Evolutionary conservation across 2,797 vertebrate genomes (phyloP).

Genomic region (Acipenser oxyrinchus): DNA sequence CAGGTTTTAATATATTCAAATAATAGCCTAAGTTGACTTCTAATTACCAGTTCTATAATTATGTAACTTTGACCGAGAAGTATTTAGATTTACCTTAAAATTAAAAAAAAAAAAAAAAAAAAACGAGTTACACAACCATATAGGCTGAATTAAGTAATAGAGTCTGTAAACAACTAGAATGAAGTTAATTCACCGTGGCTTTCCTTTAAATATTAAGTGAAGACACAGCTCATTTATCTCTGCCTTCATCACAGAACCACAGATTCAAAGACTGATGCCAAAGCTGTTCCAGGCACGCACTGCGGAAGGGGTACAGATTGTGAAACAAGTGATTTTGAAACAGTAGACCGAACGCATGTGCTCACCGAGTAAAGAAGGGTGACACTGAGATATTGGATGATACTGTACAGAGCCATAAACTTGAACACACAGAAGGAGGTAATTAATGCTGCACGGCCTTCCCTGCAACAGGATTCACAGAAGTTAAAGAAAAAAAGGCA

Average conservation of each 20-base stretch:
- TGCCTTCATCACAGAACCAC: not conserved
- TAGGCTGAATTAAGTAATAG: too few relatives aligned
- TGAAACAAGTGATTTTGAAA: not conserved
- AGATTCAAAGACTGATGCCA: not conserved
- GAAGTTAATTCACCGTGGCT: too few relatives aligned
- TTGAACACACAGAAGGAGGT: constrained; percentile 38
- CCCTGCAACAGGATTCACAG: constrained; percentile 24
- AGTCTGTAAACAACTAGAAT: too few relatives aligned
- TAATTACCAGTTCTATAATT: too few relatives aligned
- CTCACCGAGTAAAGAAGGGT: constrained; percentile 34
- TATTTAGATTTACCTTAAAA: too few relatives aligned
- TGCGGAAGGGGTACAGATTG: not conserved
- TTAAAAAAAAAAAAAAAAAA: too few relatives aligned
- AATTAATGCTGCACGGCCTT: constrained; percentile 30
- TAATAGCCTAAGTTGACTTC: too few relatives aligned
- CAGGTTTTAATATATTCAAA: not conserved
- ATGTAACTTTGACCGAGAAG: too few relatives aligned
- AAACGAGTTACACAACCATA: too few relatives aligned
- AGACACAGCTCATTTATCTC: too few relatives aligned
- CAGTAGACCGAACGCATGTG: not conserved
- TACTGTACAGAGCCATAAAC: constrained; percentile 37
- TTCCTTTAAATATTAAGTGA: too few relatives aligned
- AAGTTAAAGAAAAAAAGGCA: not conserved
- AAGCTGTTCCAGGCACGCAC: not conserved
- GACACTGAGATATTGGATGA: constrained; percentile 35